Percentiles rank a stretch among this genome's conserved stretches.
Conservation (phyloP, 2,888 invertebrate species). For the Schizotus pectinicornis region DNA sequence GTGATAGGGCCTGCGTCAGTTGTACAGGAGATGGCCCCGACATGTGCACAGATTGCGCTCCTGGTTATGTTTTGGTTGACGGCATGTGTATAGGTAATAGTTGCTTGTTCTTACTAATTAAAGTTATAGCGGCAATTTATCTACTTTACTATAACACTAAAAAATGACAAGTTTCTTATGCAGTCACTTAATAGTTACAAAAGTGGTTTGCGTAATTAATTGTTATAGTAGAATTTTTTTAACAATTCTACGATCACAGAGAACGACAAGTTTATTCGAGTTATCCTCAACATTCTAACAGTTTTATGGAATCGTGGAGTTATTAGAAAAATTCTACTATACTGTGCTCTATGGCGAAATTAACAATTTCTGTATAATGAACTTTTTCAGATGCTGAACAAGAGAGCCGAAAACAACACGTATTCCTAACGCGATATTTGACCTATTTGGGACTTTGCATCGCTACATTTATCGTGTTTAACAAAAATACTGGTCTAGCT, state of each 20-base stretch:
- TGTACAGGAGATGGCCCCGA: slow-evolving; percentile 92
- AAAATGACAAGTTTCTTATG: no score
- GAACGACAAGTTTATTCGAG: no score
- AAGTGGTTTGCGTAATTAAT: no score
- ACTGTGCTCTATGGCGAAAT: no score
- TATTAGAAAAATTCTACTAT: no score
- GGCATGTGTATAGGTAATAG: slow-evolving; percentile 77
- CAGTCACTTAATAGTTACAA: no score
- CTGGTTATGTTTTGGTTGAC: slow-evolving; percentile 73
- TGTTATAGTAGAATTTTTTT: no score
- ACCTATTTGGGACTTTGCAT: slow-evolving; percentile 85
- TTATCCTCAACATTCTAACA: no score
- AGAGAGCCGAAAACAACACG: slow-evolving; percentile 63
- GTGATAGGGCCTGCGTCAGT: slow-evolving; percentile 83
- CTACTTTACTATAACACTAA: no score
- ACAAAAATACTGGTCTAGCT: slow-evolving; percentile 78
- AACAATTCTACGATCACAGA: no score
- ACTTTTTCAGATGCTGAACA: slow-evolving; percentile 58
- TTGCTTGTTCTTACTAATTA: not conserved
- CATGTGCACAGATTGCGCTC: slow-evolving; percentile 83
- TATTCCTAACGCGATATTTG: slow-evolving; percentile 74
- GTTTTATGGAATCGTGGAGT: no score
- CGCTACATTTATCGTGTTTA: slow-evolving; percentile 85
- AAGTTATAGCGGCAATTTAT: slow-evolving; percentile 8
- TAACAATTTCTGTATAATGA: no score